Conservation (phyloP, 2,888 invertebrate genomes). For the Mesorhabditis spiculigera region DNA sequence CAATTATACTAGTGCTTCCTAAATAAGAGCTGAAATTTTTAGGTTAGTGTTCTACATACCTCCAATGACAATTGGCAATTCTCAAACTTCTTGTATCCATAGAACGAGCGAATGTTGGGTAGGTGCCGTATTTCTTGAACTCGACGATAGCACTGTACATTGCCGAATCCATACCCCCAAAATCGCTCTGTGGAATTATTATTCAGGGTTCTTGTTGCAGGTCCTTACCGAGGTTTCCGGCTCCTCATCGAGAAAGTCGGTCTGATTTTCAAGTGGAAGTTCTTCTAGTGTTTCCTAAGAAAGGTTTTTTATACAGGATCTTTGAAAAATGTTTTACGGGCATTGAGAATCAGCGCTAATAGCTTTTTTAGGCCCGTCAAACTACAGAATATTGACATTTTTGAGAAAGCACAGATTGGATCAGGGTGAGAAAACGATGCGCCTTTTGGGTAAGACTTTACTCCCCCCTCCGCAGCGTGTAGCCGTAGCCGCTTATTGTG, state of each 20-base stretch:
- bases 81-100: constrained; percentile 25
- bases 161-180: constrained; percentile 13
- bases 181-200: neutral
- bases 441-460: too few relatives aligned
- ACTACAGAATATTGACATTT: too few relatives aligned
- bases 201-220: neutral
- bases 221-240: neutral
- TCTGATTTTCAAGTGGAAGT: neutral
- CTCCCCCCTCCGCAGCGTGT: too few relatives aligned
- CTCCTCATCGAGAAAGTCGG: neutral
- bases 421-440: too few relatives aligned
- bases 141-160: constrained; percentile 34
- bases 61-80: constrained; percentile 42
- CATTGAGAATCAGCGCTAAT: too few relatives aligned
- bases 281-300: neutral
- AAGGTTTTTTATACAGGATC: neutral
- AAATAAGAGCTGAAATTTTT: too few relatives aligned
- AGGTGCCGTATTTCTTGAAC: constrained; percentile 23
- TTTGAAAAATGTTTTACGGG: too few relatives aligned
- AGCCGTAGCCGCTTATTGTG: too few relatives aligned
- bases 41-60: constrained; percentile 14
- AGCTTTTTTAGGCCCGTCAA: too few relatives aligned
- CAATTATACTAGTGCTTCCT: too few relatives aligned
- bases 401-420: too few relatives aligned
- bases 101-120: constrained; percentile 14